Conservation (phyloP, 2,888 invertebrate species). For the Drosophila borealis region DNA sequence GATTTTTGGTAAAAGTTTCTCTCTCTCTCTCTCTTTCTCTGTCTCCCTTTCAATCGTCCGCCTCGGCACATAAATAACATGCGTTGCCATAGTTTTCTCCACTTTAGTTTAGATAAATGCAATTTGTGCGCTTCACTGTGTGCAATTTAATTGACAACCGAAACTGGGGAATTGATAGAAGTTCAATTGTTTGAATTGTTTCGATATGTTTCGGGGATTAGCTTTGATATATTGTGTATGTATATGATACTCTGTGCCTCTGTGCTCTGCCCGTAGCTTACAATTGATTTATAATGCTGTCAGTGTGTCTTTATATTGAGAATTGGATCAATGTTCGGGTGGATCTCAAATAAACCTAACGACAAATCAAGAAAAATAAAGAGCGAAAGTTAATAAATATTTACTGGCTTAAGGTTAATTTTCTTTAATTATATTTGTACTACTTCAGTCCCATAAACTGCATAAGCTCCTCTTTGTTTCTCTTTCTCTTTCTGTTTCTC, state of each 20-base stretch:
- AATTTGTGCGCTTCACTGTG: constrained; percentile 33
- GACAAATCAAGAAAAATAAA: too few species aligned
- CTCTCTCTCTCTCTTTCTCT: neutral
- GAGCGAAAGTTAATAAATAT: neutral
- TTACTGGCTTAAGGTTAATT: neutral
- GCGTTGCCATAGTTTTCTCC: constrained; percentile 45
- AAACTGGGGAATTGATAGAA: constrained; percentile 48
- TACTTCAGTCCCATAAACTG: too few species aligned
- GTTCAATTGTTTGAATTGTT: constrained; percentile 36
- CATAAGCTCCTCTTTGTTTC: too few species aligned
- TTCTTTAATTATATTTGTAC: too few species aligned
- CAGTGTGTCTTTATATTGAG: constrained; percentile 4
- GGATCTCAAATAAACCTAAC: neutral
- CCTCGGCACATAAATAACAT: constrained; percentile 45
- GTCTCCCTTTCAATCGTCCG: neutral
- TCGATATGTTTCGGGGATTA: constrained; percentile 21
- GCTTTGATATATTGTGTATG: constrained; percentile 23
- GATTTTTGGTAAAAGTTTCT: constrained; percentile 52
- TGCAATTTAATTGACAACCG: constrained; percentile 53
- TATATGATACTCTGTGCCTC: constrained; percentile 9
- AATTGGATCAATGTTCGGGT: neutral
- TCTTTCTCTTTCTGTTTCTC: too few species aligned
- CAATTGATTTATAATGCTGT: constrained; percentile 35
- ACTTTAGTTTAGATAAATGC: constrained; percentile 47
- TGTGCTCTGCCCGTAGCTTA: constrained; percentile 10